Evolutionary conservation across 2,797 vertebrate species (phyloP).

Genomic region (Mus caroli): DNA sequence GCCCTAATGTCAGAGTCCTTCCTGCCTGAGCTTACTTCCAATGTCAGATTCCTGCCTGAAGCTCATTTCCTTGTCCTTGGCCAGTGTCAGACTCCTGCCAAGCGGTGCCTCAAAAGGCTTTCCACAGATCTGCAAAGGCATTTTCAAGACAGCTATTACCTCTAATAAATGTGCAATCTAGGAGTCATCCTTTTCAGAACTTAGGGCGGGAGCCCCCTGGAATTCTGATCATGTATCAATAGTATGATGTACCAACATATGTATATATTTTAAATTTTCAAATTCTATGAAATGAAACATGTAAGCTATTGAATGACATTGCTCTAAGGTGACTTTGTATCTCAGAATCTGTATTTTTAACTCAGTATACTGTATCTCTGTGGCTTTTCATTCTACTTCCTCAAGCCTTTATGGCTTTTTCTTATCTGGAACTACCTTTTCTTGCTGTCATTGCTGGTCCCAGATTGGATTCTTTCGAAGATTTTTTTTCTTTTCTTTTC

Average conservation of each 20-base stretch:
- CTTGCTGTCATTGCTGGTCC: background rate
- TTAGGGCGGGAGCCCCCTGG: background rate
- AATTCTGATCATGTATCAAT: background rate
- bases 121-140: background rate
- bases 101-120: no score
- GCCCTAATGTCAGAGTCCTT: no score
- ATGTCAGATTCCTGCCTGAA: no score
- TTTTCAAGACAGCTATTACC: background rate
- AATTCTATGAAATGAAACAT: background rate
- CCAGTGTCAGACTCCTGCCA: no score
- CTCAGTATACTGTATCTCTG: background rate
- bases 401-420: background rate
- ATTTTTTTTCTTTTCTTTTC: no score
- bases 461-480: background rate
- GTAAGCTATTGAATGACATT: background rate
- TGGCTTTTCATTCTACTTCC: background rate
- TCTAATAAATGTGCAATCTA: background rate
- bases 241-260: background rate
- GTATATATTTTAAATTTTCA: background rate
- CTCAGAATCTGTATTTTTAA: background rate
- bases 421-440: background rate
- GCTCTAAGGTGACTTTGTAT: background rate
- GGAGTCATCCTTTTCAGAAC: background rate
- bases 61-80: no score
- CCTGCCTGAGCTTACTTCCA: no score